Evolutionary conservation across 1,140 invertebrate species (phyloP).

Genomic region (Lepidostoma basale): DNA sequence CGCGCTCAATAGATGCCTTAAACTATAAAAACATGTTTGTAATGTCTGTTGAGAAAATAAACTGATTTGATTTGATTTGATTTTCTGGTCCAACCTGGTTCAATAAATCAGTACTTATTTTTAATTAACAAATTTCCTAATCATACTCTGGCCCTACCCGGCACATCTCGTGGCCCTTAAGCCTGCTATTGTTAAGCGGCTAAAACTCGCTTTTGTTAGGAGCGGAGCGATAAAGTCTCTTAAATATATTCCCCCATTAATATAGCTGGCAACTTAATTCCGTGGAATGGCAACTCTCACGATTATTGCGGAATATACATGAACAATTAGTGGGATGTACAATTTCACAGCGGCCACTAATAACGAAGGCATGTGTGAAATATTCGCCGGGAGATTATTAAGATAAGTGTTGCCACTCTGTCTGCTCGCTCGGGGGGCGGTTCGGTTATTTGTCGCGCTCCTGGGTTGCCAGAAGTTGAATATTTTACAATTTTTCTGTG

Average conservation of each 20-base stretch:
- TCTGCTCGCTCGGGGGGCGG: background rate
- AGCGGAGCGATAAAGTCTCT: conserved; percentile 13
- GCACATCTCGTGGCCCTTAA: background rate
- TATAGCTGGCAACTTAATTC: conserved; percentile 23
- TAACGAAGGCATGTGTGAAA: conserved; percentile 21
- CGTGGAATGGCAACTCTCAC: conserved; percentile 15
- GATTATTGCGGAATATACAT: conserved; percentile 20
- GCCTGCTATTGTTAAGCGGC: background rate
- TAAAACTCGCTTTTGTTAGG: background rate
- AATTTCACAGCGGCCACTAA: conserved; percentile 19
- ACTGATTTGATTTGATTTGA: no score
- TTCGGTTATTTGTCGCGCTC: no score
- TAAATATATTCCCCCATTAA: conserved; percentile 21
- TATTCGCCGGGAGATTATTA: conserved; percentile 16
- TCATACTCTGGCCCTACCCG: no score
- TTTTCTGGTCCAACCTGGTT: no score
- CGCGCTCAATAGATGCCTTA: no score
- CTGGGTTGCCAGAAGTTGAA: no score
- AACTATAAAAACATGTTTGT: no score
- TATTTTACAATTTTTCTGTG: no score
- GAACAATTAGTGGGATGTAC: conserved; percentile 25
- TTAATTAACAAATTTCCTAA: no score
- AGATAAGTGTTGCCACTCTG: conserved; percentile 13
- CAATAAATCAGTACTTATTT: no score
- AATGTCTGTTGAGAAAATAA: no score